phyloP scores from a whole-genome alignment of 2,113 vertebrate species.

The Sinocyclocheilus anshuiensis region DNA sequence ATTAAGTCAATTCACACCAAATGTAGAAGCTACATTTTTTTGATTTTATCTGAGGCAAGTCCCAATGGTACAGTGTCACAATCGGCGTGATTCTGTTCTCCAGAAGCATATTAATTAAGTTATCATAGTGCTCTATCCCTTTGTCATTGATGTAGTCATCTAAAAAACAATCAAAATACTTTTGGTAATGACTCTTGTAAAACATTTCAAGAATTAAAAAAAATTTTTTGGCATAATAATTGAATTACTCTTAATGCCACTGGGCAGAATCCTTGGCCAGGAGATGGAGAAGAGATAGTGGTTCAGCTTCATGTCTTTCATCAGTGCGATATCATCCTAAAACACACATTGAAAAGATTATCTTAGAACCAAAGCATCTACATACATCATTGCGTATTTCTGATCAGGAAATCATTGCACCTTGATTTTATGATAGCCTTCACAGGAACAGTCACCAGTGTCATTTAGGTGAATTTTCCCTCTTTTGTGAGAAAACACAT shows the following conservation, averaged over 20 bases:
- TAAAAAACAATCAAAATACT: slow-evolving; percentile 61
- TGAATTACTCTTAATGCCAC: slow-evolving; percentile 70
- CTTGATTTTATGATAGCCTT: slow-evolving; percentile 86
- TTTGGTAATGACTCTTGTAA: background rate
- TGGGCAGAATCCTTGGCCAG: slow-evolving; percentile 90
- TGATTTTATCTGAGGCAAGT: slow-evolving; percentile 87
- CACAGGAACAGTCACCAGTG: slow-evolving; percentile 82
- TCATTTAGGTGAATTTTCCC: slow-evolving; percentile 77
- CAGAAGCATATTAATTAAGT: slow-evolving; percentile 84
- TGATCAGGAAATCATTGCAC: slow-evolving; percentile 61
- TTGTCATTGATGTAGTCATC: slow-evolving; percentile 83
- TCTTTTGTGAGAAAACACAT: slow-evolving; percentile 79
- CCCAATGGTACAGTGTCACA: slow-evolving; percentile 90
- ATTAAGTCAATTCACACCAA: background rate
- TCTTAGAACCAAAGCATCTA: background rate
- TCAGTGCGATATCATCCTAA: slow-evolving; percentile 83
- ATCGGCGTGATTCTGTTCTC: slow-evolving; percentile 84
- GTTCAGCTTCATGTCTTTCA: slow-evolving; percentile 84
- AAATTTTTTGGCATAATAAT: background rate
- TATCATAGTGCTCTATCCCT: slow-evolving; percentile 84
- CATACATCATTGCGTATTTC: background rate
- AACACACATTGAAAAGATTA: background rate
- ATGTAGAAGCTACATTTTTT: background rate
- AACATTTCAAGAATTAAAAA: background rate
- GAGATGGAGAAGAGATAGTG: slow-evolving; percentile 90